Evolutionary conservation across 53 echinoderm and acorn worm species (phyloP), one percentile per base, ranked within the genome.

Genomic region (Echinometra lucunter): DNA sequence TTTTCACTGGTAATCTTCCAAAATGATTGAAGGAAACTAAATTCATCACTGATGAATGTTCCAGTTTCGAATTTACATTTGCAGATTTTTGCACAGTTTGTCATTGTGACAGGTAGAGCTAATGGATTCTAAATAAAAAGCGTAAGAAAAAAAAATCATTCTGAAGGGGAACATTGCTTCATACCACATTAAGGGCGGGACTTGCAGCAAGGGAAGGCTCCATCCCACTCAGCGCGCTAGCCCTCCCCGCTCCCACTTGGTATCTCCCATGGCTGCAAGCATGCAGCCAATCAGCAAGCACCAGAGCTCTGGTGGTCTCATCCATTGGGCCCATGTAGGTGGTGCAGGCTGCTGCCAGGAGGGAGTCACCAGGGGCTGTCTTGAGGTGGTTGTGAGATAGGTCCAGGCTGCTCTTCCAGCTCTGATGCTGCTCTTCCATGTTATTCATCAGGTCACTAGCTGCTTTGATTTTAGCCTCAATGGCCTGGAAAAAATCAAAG

Each of bases 291-390:
- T 99, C 99, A 34, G 91, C 89, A 19, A 95, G 91, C 47, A 99
- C 75, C 42, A 89, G 55, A 40, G 94, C 74, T 67, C 99, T 95
- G 27, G 94, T 66, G 47, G 57, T 37, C 91, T 99, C 95, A 87
- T 95, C 97, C 91, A 99, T 96, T 63, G 99, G 98, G 17, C 99
- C 99, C 44, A 96, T 97, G 91, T 98, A 98, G 94, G 98, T 96
- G 58, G 95, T 95, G 88, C 97, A 96, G 34, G 99, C 99, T 30
- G 98, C 97, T 35, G 97, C 95, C 12, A 99, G 94, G 1, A 99
- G 96, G 89, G 98, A 96, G 92, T 98, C 98, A 5, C 99, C 98
- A 27, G 98, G 96, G 17, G 99, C 96, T 0, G 99, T 99, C 42
- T 66, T 74, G 66, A 98, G 91, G 93, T 98, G 94, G 58, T 83